Evolutionary conservation across 2,113 vertebrate genomes (phyloP).

Genomic region (Megaceryle torquata): DNA sequence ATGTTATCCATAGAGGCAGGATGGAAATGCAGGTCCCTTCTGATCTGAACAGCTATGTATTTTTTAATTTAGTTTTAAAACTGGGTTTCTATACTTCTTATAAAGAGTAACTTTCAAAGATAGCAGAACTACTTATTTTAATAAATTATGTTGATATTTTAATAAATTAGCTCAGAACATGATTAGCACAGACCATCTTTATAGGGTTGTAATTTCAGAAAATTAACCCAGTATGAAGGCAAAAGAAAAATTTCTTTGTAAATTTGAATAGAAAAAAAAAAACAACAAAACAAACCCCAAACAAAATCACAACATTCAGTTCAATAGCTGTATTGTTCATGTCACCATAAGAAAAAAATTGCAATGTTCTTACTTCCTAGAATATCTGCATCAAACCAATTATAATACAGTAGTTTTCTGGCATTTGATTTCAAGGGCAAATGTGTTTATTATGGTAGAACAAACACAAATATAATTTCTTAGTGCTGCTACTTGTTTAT

Average conservation of each 20-base stretch:
- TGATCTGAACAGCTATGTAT: accelerated
- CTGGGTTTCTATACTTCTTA: not conserved
- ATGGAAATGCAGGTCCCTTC: not conserved
- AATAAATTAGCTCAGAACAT: not conserved
- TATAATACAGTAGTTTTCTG: not conserved
- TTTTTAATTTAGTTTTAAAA: not conserved
- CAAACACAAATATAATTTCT: not conserved
- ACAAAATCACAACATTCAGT: too few relatives aligned
- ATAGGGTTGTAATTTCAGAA: not conserved
- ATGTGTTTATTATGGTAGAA: not conserved
- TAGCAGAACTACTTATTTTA: not conserved
- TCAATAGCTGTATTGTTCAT: too few relatives aligned
- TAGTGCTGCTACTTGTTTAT: not conserved
- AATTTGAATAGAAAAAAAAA: too few relatives aligned
- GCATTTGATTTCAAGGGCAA: not conserved
- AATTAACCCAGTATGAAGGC: not conserved
- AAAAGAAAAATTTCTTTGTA: not conserved
- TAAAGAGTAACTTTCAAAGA: not conserved
- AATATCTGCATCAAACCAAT: not conserved
- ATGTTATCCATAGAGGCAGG: not conserved
- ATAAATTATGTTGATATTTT: not conserved
- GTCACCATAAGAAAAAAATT: not conserved
- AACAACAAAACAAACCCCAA: too few relatives aligned
- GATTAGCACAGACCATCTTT: not conserved
- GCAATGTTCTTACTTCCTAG: not conserved